Evolutionary conservation across 2,888 invertebrate genomes (phyloP), one percentile per base, ranked within the genome.

Genomic region (Melitaea athalia): DNA sequence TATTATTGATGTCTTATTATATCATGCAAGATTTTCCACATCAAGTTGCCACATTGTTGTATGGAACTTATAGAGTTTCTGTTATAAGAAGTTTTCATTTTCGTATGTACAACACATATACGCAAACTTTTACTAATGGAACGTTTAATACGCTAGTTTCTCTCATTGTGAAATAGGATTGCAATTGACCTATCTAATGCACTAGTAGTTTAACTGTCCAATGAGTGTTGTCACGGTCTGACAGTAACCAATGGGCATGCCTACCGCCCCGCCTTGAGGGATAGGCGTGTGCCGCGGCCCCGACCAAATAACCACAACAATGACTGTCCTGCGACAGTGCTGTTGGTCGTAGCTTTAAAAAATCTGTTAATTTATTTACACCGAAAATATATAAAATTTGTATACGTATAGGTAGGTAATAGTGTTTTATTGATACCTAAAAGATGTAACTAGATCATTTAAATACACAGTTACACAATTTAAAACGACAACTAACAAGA

Each of bases 201-300:
- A 88, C 88, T 87, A 83, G 80, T 83, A 79, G 84, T 83, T 77
- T 83, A 79, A 81, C 85, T 89, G 89, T 89, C 92, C 92, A 92
- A 92, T 92, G 86, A 85, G 82, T 80, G 82, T 87, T 87, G 92
- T 90, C 91, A 91, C 89, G 91, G 81, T 90, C 85, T 84, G 87
- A 70, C 86, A 81, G 87, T 84, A 88, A 86, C 91, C 91, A 92
- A 92, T 91, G 84, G 87, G 85, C 84, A 80, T 79, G 81, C 77
- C 83, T 77, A 83, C 85, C 76, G 89, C 91, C 88, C 89, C 92
- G 89, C 91, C 90, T 89, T 82, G 82, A 78, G 75, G 83, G 83
- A 85, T 85, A 88, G 91, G 92, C 91, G 91, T 89, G 83, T 75
- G 81, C 77, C 76, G 80, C 74, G 80, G 81, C 81, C 80, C 79